phyloP scores from a whole-genome alignment of 1,140 invertebrate genomes.

The Apis florea region DNA sequence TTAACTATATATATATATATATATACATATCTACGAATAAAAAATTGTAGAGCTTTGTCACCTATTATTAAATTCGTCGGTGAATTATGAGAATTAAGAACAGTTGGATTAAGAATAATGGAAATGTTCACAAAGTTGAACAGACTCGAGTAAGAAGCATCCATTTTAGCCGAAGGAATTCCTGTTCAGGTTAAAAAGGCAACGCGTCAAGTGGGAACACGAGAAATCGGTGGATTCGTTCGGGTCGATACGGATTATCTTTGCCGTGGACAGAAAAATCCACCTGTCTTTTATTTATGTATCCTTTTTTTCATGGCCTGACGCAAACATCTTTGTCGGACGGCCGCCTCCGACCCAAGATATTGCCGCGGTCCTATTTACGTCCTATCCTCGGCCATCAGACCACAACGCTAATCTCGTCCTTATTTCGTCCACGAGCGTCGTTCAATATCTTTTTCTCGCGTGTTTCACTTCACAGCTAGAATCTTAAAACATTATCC shows the following conservation, averaged over 20 bases:
- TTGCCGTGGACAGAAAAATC: constrained; percentile 51
- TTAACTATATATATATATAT: no score
- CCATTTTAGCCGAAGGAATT: constrained; percentile 18
- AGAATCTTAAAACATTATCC: constrained; percentile 33
- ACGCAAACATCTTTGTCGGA: constrained; percentile 54
- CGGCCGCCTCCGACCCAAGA: constrained; percentile 27
- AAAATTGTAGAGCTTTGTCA: no score
- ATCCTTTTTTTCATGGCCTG: constrained; percentile 52
- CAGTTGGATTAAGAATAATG: not conserved
- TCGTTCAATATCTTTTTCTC: constrained; percentile 38
- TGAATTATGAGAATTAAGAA: not conserved
- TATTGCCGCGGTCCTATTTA: constrained; percentile 57
- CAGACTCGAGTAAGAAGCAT: not conserved
- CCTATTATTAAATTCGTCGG: not conserved
- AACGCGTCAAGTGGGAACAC: constrained; percentile 43
- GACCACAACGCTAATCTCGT: constrained; percentile 58
- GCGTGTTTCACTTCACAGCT: not conserved
- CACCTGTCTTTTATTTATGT: constrained; percentile 66
- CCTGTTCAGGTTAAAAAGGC: constrained; percentile 22
- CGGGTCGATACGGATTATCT: constrained; percentile 57
- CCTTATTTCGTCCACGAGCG: constrained; percentile 45
- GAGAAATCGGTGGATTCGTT: constrained; percentile 45
- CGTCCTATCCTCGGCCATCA: constrained; percentile 42
- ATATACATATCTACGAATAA: no score
- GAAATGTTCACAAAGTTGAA: not conserved